Conservation (phyloP, 2,113 vertebrate genomes). For the Odocoileus hemionus region DNA sequence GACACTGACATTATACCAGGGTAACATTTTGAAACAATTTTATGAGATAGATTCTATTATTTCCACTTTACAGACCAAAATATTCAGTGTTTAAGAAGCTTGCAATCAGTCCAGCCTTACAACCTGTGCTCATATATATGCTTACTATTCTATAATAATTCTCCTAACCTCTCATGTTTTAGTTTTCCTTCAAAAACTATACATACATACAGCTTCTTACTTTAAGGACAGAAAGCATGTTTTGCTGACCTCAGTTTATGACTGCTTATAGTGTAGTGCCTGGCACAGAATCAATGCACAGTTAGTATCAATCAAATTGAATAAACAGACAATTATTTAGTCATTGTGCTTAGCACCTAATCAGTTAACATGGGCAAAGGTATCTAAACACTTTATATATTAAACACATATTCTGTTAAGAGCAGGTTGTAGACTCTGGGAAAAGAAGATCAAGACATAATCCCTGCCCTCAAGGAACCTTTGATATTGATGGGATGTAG, state of each 20-base stretch:
- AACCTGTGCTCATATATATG: not conserved
- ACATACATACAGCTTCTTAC: not conserved
- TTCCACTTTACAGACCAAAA: not conserved
- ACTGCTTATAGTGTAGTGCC: not conserved
- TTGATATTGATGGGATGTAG: not conserved
- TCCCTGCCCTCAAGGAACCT: not conserved
- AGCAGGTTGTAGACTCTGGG: not conserved
- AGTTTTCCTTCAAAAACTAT: not conserved
- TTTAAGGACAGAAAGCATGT: not conserved
- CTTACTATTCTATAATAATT: not conserved
- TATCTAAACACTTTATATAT: not conserved
- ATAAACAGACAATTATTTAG: not conserved
- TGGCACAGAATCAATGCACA: not conserved
- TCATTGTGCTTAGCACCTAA: not conserved
- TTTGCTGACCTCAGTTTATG: not conserved
- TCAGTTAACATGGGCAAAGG: not conserved
- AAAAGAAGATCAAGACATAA: not conserved
- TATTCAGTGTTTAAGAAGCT: constrained; percentile 4
- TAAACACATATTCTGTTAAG: not conserved
- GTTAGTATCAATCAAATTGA: not conserved
- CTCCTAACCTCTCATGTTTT: not conserved
- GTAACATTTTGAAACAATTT: not conserved
- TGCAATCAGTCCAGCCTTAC: not conserved
- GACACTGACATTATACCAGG: not conserved
- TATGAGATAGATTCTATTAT: not conserved